phyloP scores from a whole-genome alignment of 2,113 vertebrate species.

The Lophotis ruficrista region DNA sequence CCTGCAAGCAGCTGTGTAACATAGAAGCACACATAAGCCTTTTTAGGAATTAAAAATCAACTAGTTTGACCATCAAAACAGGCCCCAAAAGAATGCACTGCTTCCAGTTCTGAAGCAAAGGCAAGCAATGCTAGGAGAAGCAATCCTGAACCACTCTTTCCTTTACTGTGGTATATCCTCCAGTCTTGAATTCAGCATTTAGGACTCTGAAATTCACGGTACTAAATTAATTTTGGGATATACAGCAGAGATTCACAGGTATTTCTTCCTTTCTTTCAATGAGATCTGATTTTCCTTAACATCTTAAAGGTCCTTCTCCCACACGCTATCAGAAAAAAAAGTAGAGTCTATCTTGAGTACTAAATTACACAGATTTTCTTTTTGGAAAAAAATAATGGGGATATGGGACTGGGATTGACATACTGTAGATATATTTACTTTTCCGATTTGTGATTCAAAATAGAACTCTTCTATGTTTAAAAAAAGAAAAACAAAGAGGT shows the following conservation, averaged over 20 bases:
- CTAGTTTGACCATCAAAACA: background rate
- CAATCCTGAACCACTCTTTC: background rate
- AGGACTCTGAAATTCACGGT: background rate
- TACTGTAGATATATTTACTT: background rate
- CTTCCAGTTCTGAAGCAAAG: background rate
- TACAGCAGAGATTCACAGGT: background rate
- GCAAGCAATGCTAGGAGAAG: background rate
- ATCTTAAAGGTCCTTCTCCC: background rate
- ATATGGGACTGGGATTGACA: background rate
- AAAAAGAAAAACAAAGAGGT: background rate
- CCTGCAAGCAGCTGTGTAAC: background rate
- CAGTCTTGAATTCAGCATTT: background rate
- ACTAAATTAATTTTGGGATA: background rate
- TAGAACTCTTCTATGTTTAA: background rate
- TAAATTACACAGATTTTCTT: background rate
- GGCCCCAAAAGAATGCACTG: background rate
- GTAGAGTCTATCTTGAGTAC: background rate
- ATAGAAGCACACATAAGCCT: background rate
- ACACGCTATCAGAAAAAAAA: background rate
- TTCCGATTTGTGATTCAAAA: background rate
- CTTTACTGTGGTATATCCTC: background rate
- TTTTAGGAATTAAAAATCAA: conserved; percentile 19
- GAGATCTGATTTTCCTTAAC: background rate
- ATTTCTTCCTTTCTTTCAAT: background rate
- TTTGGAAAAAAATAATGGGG: background rate